Base-by-base conservation (phyloP, 2,888 invertebrate genomes). In the Melieria picta region DNA sequence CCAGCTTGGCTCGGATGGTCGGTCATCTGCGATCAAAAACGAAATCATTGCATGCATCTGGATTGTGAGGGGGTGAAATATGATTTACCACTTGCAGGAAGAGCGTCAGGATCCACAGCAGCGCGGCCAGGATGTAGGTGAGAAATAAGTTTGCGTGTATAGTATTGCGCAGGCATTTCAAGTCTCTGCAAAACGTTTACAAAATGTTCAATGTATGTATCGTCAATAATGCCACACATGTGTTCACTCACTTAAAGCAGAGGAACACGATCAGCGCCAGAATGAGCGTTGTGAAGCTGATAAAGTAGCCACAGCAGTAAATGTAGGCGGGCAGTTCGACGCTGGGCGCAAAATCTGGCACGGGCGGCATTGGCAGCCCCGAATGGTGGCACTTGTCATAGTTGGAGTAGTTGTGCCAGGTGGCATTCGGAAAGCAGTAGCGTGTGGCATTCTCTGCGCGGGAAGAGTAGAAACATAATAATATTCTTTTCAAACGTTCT, bases 141-240 rank as follows among this genome's bases (percentile, higher is more conserved):
- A 94, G 90, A 91, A 98, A 96, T 78, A 98, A 90, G 88, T 98
- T 97, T 79, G 95, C 95, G 87, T 98, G 98, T 81, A 98, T 97
- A 77, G 93, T 94, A 85, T 98, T 98, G 75, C 97, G 89, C 77
- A 97, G 89, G 88, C 97, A 97, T 85, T 95, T 90, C 72, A 98
- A 90, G 87, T 96, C 96, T 87, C 97, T 98, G 91, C 50, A 91
- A 91, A 79, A 86, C 5, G 13, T n/a, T 5, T 5, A 52, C 11
- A n/a, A 52, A 7, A 52, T 52, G 11, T 11, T 11, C 52, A n/a
- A 7, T 50, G 50, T 50, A 7, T 52, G 52, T 52, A 11, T 52
- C 9, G 13, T 7, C 52, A n/a, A 52, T 5, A 52, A 7, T 52
- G 13, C 13, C 30, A 52, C 11, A n/a, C 13, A 52, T 7, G 52